Evolutionary conservation across 2,113 vertebrate genomes (phyloP).

Genomic region (Lates calcarifer): DNA sequence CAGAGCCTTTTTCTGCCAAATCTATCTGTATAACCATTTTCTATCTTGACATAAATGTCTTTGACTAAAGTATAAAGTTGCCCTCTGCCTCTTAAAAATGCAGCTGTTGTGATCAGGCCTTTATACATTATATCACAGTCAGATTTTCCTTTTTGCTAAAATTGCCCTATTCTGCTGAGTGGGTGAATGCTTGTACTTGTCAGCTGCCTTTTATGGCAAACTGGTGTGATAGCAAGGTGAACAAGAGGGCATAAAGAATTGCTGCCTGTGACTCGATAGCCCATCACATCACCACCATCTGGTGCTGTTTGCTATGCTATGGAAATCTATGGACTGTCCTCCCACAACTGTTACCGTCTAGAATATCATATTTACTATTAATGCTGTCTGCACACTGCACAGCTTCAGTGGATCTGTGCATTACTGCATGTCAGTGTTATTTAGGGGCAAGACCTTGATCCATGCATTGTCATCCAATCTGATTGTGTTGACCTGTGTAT

Average conservation of each 20-base stretch:
- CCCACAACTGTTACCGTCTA: constrained; percentile 14
- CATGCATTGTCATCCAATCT: not conserved
- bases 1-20: not conserved
- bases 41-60: not conserved
- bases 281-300: constrained; percentile 61
- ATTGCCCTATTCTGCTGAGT: constrained; percentile 25
- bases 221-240: constrained; percentile 61
- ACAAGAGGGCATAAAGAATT: constrained; percentile 51
- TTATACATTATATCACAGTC: constrained; percentile 1
- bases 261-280: constrained; percentile 47
- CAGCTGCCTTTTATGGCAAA: constrained; percentile 43
- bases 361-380: constrained; percentile 26
- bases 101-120: constrained; percentile 15
- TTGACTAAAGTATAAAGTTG: not conserved
- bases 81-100: constrained; percentile 6
- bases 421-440: not conserved
- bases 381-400: constrained; percentile 17
- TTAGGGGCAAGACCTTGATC: constrained; percentile 15
- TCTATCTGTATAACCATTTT: not conserved
- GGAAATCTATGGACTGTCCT: constrained; percentile 51
- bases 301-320: constrained; percentile 43
- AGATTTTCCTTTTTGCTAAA: constrained; percentile 21
- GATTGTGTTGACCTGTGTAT: not conserved
- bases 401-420: not conserved
- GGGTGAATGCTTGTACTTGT: constrained; percentile 44